These are phyloP conservation scores for Monochamus alternatus DNA, from an alignment of 2,888 invertebrate species.

Conservation along the genomic window DNA sequence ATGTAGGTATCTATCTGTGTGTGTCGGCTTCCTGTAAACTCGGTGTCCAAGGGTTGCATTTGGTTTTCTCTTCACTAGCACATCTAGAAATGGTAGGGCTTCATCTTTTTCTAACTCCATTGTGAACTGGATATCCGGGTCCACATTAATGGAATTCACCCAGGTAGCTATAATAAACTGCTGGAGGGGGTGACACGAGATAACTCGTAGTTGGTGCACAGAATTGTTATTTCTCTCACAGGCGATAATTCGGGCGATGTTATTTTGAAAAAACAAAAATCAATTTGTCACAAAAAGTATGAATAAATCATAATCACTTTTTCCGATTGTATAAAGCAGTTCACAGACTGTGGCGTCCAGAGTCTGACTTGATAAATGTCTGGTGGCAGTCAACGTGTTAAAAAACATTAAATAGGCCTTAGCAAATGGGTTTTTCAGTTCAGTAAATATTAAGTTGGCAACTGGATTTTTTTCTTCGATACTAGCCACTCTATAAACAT, in stretches of 20 bases:
- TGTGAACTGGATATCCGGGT: no score
- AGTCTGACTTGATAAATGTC: no score
- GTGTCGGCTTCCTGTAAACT: no score
- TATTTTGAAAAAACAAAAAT: not conserved
- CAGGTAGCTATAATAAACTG: not conserved
- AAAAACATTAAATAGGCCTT: slow-evolving; percentile 38
- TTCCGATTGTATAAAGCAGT: no score
- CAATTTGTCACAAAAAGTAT: not conserved
- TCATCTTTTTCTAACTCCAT: no score
- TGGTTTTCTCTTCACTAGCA: no score
- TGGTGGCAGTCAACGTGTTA: not conserved
- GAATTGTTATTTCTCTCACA: not conserved
- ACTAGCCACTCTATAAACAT: slow-evolving; percentile 31
- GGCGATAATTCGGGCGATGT: not conserved
- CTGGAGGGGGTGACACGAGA: slow-evolving; percentile 3
- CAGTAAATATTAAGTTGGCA: slow-evolving; percentile 30
- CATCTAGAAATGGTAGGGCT: no score
- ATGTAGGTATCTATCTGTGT: no score
- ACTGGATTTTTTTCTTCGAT: slow-evolving; percentile 39
- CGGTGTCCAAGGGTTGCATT: no score
- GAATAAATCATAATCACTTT: not conserved
- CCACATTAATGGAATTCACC: no score
- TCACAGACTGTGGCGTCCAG: no score
- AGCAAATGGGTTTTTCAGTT: slow-evolving; percentile 36
- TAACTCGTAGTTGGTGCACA: not conserved